phyloP scores from a whole-genome alignment of 2,888 invertebrate genomes.

The Schizaphis graminum region DNA sequence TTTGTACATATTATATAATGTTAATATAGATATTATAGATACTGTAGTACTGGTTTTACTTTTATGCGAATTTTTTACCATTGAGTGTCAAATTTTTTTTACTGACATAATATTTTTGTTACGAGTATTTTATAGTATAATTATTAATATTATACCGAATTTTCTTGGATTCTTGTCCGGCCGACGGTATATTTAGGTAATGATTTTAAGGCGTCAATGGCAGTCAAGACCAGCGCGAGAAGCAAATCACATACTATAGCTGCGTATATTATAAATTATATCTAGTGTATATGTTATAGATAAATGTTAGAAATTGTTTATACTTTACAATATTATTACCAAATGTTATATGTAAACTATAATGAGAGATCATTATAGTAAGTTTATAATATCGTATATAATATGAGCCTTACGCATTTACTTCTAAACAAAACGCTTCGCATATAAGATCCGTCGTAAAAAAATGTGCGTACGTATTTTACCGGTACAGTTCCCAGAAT shows the following conservation, averaged over 20 bases:
- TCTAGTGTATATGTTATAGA: neutral
- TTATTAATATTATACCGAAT: neutral
- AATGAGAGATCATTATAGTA: constrained; percentile 14
- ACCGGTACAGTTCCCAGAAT: neutral
- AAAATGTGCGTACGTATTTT: neutral
- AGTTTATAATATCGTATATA: neutral
- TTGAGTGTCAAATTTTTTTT: neutral
- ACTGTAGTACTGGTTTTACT: neutral
- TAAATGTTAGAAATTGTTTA: constrained; percentile 1
- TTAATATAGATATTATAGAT: neutral
- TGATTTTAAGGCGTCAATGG: neutral
- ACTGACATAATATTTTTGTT: neutral
- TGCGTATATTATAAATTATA: neutral
- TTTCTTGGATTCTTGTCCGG: neutral
- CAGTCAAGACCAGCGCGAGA: neutral
- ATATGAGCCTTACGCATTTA: neutral
- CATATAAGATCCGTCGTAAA: neutral
- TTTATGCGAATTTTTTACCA: neutral
- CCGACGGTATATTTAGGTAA: neutral
- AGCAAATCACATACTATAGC: neutral
- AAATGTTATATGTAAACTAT: constrained; percentile 3
- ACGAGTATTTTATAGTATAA: neutral
- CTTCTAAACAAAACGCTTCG: constrained; percentile 13
- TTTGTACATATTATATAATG: neutral
- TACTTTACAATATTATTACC: neutral